These are phyloP conservation scores for Cheiracanthium punctorium DNA, from an alignment of 2,888 invertebrate genomes.

Conservation along the genomic window DNA sequence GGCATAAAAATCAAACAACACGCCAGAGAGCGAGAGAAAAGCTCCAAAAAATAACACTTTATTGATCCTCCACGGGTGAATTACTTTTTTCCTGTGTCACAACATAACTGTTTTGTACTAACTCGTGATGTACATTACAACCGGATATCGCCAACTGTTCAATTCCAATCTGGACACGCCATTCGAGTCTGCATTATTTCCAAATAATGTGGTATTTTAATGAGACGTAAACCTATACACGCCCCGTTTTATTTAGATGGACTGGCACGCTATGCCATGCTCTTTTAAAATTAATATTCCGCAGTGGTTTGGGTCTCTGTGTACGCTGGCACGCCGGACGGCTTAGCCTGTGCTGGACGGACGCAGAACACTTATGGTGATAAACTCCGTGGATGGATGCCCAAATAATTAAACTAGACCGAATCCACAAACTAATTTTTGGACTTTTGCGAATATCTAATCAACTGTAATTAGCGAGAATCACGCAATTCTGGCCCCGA, in stretches of 20 bases:
- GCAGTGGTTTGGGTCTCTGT: not conserved
- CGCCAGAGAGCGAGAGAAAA: too few relatives aligned
- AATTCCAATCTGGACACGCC: not conserved
- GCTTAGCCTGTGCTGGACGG: not conserved
- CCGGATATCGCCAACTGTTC: not conserved
- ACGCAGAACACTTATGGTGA: too few relatives aligned
- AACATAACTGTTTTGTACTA: too few relatives aligned
- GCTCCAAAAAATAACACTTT: too few relatives aligned
- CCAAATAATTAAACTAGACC: not conserved
- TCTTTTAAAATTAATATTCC: slow-evolving; percentile 47
- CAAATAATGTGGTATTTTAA: slow-evolving; percentile 48
- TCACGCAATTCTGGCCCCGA: slow-evolving; percentile 19
- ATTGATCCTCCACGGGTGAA: too few relatives aligned
- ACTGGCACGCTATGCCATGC: slow-evolving; percentile 14
- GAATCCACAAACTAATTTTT: slow-evolving; percentile 46
- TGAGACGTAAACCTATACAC: slow-evolving; percentile 43
- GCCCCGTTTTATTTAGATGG: slow-evolving; percentile 51
- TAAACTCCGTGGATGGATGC: not conserved
- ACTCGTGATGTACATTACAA: not conserved
- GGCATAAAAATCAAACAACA: too few relatives aligned
- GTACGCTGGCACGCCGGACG: not conserved
- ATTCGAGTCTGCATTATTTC: not conserved
- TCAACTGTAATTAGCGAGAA: slow-evolving; percentile 20
- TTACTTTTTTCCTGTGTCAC: too few relatives aligned
- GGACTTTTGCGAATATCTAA: slow-evolving; percentile 29